A percentile compares a stretch with the other conserved stretches of the same genome.
Evolutionary conservation across 2,113 vertebrate species (phyloP).

Genomic region (Antigone vipio): DNA sequence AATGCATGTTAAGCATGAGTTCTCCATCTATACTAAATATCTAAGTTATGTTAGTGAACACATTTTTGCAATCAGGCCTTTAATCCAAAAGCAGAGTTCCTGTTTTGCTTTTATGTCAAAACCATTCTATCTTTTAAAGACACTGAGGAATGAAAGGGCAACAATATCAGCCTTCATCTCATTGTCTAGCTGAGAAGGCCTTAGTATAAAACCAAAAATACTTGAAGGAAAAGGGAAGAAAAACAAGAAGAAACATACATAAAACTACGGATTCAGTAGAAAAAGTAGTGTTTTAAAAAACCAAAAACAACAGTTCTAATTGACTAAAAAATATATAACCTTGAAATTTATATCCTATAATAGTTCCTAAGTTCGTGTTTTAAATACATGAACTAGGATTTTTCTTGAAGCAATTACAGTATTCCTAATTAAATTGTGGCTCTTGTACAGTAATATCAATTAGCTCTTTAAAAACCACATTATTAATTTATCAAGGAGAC

Average conservation of each 20-base stretch:
- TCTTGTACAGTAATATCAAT: slow-evolving; percentile 6
- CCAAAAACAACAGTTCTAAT: background rate
- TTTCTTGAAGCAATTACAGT: slow-evolving; percentile 6
- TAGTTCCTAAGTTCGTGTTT: background rate
- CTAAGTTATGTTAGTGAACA: background rate
- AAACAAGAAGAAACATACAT: background rate
- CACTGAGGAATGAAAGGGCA: background rate
- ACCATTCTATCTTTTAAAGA: background rate
- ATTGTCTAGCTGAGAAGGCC: background rate
- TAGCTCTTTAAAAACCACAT: slow-evolving; percentile 24
- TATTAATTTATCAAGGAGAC: slow-evolving; percentile 50
- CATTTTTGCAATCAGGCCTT: background rate
- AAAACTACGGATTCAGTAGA: background rate
- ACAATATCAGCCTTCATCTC: background rate
- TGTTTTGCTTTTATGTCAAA: background rate
- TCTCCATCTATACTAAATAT: background rate
- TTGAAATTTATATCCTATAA: background rate
- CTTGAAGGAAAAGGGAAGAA: background rate
- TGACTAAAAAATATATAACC: background rate
- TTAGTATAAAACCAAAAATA: background rate
- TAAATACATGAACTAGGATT: background rate
- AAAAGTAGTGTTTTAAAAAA: background rate
- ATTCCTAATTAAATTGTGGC: slow-evolving; percentile 26
- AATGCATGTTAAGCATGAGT: background rate
- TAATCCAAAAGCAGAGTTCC: background rate